Percentiles rank a stretch among this genome's conserved stretches.
Conservation (phyloP, 92 coral and sea anemone species). For the Palythoa caribaeorum region DNA sequence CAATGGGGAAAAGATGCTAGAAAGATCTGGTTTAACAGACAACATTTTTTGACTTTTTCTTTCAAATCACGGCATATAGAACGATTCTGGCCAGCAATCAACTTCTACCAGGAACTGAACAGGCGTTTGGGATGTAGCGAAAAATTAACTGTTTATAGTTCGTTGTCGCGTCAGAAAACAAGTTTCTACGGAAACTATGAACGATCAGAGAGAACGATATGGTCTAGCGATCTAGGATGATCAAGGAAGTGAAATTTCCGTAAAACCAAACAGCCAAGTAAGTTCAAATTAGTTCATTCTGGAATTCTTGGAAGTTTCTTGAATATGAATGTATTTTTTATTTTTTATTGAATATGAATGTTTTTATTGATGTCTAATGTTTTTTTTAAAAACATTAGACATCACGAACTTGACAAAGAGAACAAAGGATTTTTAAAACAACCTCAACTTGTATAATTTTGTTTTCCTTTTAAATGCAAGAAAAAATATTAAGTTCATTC, state of each 20-base stretch:
- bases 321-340: background rate
- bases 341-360: too few species aligned
- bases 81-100: background rate
- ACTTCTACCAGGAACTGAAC: background rate
- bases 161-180: background rate
- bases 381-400: background rate
- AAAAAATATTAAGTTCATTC: background rate
- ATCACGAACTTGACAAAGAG: background rate
- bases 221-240: background rate
- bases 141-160: background rate
- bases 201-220: background rate
- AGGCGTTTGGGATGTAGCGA: background rate
- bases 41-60: background rate
- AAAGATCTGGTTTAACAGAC: background rate
- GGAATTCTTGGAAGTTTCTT: background rate
- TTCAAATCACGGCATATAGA: background rate
- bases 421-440: background rate
- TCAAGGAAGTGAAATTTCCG: background rate
- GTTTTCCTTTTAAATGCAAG: background rate
- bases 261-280: background rate
- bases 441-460: background rate
- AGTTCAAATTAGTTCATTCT: background rate
- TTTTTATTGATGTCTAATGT: too few species aligned
- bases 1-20: background rate
- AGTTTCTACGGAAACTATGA: conserved; percentile 9